A percentile compares a stretch with the other conserved stretches of the same genome.
Evolutionary conservation across 2,797 vertebrate species (phyloP).

Genomic region (Chiroxiphia lanceolata): DNA sequence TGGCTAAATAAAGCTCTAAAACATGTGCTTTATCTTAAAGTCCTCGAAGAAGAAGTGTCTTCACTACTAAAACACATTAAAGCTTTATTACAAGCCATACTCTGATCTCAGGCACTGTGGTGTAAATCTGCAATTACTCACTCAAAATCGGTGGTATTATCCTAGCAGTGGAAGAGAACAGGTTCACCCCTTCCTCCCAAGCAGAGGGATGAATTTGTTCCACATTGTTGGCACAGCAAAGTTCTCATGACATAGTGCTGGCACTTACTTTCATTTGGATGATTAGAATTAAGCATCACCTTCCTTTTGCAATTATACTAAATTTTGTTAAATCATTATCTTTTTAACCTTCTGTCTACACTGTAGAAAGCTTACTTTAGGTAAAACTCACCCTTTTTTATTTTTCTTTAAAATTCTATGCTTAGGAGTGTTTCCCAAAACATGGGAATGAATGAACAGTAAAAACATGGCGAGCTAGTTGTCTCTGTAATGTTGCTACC

Average conservation of each 20-base stretch:
- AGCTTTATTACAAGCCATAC: neutral
- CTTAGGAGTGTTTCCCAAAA: neutral
- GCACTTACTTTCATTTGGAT: neutral
- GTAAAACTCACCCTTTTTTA: neutral
- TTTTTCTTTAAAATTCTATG: neutral
- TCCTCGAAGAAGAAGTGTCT: neutral
- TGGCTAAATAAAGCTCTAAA: conserved; percentile 29
- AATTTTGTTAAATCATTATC: conserved; percentile 1
- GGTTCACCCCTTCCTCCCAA: neutral
- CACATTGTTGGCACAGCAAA: neutral
- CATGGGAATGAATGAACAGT: neutral
- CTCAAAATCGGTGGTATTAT: neutral
- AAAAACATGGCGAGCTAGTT: neutral
- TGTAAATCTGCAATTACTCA: neutral
- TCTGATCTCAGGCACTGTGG: neutral
- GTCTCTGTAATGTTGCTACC: neutral
- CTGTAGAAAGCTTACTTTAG: neutral
- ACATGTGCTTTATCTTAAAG: neutral
- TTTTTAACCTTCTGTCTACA: conserved; percentile 8
- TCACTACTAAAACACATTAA: neutral
- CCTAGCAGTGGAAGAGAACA: neutral
- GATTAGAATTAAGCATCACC: conserved; percentile 8
- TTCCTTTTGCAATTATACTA: conserved; percentile 8
- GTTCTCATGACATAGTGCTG: neutral
- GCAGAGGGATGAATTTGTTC: neutral